Evolutionary conservation across 2,113 vertebrate genomes (phyloP).

Genomic region (Elephas maximus): DNA sequence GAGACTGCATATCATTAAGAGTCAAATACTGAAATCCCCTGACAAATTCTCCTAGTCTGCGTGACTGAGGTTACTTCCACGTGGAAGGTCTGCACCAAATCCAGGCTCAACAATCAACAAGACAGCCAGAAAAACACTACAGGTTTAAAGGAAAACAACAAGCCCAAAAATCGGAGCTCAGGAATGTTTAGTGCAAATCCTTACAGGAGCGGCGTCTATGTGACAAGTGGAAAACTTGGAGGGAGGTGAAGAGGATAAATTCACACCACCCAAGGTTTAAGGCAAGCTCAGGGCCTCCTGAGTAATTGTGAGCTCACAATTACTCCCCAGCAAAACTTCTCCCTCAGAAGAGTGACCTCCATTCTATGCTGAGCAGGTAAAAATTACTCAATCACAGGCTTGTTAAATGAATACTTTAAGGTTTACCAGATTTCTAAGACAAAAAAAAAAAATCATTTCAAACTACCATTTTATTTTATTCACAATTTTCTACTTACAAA

Average conservation of each 20-base stretch:
- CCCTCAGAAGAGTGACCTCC: background rate
- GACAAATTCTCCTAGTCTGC: background rate
- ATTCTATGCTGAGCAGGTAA: conserved; percentile 20
- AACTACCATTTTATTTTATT: background rate
- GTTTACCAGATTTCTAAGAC: background rate
- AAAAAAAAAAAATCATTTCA: background rate
- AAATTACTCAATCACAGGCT: background rate
- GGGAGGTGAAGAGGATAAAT: background rate
- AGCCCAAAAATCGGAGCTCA: background rate
- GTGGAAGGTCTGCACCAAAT: background rate
- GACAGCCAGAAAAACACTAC: background rate
- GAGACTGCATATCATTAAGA: background rate
- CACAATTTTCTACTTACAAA: conserved; percentile 93
- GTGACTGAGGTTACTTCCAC: background rate
- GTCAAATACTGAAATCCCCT: background rate
- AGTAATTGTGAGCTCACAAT: background rate
- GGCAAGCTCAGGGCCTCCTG: background rate
- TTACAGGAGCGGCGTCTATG: background rate
- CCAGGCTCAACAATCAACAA: background rate
- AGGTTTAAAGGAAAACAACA: background rate
- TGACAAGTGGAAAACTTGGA: conserved; percentile 26
- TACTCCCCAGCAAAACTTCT: conserved; percentile 10
- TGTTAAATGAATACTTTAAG: background rate
- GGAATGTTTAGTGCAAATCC: background rate
- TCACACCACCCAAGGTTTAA: background rate